Percentiles rank a stretch among this genome's conserved stretches.
Conservation (phyloP, 2,888 invertebrate genomes). For the Meteorus cinctellus region DNA sequence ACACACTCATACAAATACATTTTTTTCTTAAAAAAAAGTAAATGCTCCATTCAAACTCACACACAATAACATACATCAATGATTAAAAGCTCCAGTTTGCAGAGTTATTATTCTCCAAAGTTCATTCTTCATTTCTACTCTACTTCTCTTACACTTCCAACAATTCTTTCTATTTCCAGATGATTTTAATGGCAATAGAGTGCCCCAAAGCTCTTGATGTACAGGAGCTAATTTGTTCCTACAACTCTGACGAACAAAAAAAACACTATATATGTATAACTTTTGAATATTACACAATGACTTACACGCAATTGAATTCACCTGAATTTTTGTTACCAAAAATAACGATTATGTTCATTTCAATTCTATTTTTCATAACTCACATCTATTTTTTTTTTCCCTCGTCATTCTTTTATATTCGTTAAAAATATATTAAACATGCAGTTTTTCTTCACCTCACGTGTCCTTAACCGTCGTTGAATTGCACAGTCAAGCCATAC, state of each 20-base stretch:
- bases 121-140: background rate
- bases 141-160: background rate
- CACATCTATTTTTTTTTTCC: background rate
- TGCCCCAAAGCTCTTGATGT: no score
- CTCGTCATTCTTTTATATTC: background rate
- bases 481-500: slow-evolving; percentile 22
- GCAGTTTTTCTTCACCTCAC: background rate
- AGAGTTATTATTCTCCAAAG: background rate
- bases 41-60: background rate
- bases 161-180: background rate
- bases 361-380: background rate
- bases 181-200: no score
- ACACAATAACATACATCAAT: slow-evolving; percentile 7
- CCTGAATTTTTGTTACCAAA: no score
- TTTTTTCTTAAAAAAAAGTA: background rate
- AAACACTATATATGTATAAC: no score
- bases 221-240: no score
- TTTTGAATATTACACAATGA: no score
- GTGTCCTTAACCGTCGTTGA: slow-evolving; percentile 13
- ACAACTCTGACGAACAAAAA: no score
- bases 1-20: background rate
- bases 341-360: no score
- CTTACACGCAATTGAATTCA: no score
- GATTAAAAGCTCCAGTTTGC: slow-evolving; percentile 5
- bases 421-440: background rate